A percentile compares a stretch with the other conserved stretches of the same genome.
Conservation (phyloP, 1,140 invertebrate genomes). For the Bathynomus jamesi region DNA sequence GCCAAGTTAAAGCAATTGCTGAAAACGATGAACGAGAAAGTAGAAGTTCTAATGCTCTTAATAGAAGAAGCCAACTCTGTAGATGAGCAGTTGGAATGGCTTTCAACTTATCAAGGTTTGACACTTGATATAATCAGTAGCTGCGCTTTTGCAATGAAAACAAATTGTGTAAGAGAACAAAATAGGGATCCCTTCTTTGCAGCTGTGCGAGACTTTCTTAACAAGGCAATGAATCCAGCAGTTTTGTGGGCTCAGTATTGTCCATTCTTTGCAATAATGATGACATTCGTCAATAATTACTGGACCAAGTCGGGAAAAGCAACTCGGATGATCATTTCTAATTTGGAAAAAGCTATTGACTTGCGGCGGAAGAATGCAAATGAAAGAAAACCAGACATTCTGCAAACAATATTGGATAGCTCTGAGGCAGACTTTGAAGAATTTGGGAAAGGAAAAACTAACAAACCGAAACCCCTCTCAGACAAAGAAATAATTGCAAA, state of each 20-base stretch:
- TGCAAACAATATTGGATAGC: slow-evolving; percentile 36
- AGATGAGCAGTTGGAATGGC: slow-evolving; percentile 37
- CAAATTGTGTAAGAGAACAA: slow-evolving; percentile 43
- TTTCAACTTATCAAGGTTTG: slow-evolving; percentile 41
- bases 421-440: slow-evolving; percentile 10
- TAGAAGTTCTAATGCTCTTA: slow-evolving; percentile 39
- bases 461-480: slow-evolving; percentile 36
- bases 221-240: slow-evolving; percentile 40
- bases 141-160: slow-evolving; percentile 47
- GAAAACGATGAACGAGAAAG: slow-evolving; percentile 41
- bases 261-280: slow-evolving; percentile 38
- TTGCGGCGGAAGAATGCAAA: slow-evolving; percentile 30
- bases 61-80: slow-evolving; percentile 20
- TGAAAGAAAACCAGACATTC: slow-evolving; percentile 24
- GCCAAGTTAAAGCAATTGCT: slow-evolving; percentile 47
- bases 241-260: slow-evolving; percentile 41
- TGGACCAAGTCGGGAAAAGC: slow-evolving; percentile 41
- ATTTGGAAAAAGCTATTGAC: slow-evolving; percentile 40
- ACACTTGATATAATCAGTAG: slow-evolving; percentile 49
- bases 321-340: slow-evolving; percentile 40
- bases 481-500: slow-evolving; percentile 46
- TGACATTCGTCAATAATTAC: slow-evolving; percentile 39
- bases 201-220: slow-evolving; percentile 41
- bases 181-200: slow-evolving; percentile 41
- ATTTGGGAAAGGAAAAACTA: not conserved